Conservation (phyloP, 2,113 vertebrate genomes). For the Damaliscus lunatus region DNA sequence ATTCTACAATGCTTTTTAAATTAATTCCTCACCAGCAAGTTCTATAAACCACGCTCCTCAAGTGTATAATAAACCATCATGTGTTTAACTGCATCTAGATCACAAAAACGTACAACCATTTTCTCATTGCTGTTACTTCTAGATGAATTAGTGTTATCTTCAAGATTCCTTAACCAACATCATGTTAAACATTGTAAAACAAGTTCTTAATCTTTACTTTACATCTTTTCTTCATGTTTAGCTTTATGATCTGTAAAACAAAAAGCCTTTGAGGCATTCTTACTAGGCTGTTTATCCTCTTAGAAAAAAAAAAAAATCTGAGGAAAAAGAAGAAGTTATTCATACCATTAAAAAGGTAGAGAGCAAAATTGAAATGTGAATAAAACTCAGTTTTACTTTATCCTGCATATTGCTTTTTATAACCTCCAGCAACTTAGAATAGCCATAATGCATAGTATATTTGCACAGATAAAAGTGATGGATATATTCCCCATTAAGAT, state of each 20-base stretch:
- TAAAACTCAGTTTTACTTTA: background rate
- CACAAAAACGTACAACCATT: background rate
- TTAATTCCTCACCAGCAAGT: background rate
- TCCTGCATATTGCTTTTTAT: background rate
- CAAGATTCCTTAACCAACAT: background rate
- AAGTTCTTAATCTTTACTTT: background rate
- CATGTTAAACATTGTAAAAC: background rate
- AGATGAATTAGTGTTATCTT: background rate
- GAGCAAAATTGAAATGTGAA: background rate
- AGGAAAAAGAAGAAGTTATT: background rate
- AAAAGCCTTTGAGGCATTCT: background rate
- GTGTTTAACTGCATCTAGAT: background rate
- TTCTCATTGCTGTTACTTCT: background rate
- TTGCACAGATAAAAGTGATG: background rate
- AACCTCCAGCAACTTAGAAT: background rate
- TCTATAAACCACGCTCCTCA: background rate
- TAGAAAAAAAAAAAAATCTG: background rate
- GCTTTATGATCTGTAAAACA: background rate
- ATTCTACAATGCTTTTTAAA: background rate
- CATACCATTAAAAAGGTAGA: background rate
- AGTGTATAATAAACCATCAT: background rate
- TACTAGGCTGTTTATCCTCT: background rate
- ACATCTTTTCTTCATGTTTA: background rate
- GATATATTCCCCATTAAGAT: background rate
- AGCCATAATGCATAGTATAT: background rate